Conservation (phyloP, 1,140 invertebrate genomes). For the Platyscapa corneri region DNA sequence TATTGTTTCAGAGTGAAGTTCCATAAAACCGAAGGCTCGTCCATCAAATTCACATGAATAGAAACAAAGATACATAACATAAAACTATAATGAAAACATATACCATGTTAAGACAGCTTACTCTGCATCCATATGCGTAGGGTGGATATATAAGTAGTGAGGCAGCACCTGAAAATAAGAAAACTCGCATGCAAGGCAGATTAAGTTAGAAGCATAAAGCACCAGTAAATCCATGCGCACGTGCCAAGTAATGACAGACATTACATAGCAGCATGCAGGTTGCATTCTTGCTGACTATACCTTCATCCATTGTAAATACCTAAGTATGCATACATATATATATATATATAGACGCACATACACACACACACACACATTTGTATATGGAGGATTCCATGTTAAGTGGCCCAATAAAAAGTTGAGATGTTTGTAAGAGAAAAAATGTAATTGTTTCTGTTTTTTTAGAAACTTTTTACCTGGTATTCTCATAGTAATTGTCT, state of each 20-base stretch:
- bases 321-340: constrained; percentile 5
- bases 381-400: constrained; percentile 26
- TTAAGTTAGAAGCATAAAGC: constrained; percentile 43
- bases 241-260: constrained; percentile 50
- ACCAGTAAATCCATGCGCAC: constrained; percentile 46
- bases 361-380: no score
- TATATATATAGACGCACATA: no score
- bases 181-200: constrained; percentile 27
- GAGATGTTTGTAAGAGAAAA: constrained; percentile 11
- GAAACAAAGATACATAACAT: constrained; percentile 16
- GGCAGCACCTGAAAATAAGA: constrained; percentile 35
- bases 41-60: constrained; percentile 36
- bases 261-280: constrained; percentile 28
- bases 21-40: constrained; percentile 23
- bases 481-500: neutral
- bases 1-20: neutral
- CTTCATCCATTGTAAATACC: constrained; percentile 3
- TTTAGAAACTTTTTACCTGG: neutral
- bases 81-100: constrained; percentile 41
- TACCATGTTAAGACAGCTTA: constrained; percentile 27
- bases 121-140: neutral
- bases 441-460: constrained; percentile 26
- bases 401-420: constrained; percentile 22
- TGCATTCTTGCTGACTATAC: constrained; percentile 23
- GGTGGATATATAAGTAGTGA: neutral